A percentile compares a stretch with the other conserved stretches of the same genome.
phyloP scores from a whole-genome alignment of 2,888 invertebrate species.

The Cremastobaeus sp. region DNA sequence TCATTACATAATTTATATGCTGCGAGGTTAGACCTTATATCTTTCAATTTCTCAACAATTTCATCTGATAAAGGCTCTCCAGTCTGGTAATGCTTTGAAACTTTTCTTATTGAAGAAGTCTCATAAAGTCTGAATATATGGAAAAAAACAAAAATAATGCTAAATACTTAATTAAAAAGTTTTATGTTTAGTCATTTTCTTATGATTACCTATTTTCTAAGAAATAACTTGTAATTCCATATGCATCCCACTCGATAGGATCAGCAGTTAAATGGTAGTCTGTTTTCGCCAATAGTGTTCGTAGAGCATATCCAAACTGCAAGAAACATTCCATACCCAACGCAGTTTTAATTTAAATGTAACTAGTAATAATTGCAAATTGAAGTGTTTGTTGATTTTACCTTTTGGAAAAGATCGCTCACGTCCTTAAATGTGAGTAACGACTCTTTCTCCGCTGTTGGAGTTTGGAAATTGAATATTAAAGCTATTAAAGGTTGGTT shows the following conservation, averaged over 20 bases:
- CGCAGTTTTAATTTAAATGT: no score
- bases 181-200: no score
- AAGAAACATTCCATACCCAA: no score
- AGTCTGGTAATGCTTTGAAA: slow-evolving; percentile 87
- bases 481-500: slow-evolving; percentile 88
- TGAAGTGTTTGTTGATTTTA: no score
- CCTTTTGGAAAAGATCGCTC: slow-evolving; percentile 86
- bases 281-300: slow-evolving; percentile 90
- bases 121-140: slow-evolving; percentile 83
- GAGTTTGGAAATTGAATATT: slow-evolving; percentile 89
- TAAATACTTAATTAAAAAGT: no score
- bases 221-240: slow-evolving; percentile 89
- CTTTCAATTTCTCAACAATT: slow-evolving; percentile 82
- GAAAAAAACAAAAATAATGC: background rate
- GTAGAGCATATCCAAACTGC: slow-evolving; percentile 91
- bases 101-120: slow-evolving; percentile 80
- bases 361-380: no score
- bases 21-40: slow-evolving; percentile 86
- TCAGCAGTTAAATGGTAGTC: slow-evolving; percentile 91
- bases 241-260: slow-evolving; percentile 94
- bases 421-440: slow-evolving; percentile 88
- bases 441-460: slow-evolving; percentile 82
- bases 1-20: slow-evolving; percentile 89
- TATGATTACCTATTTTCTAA: slow-evolving; percentile 85
- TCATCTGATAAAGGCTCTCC: slow-evolving; percentile 85